Conservation (phyloP, 2,797 vertebrate genomes). For the Helicolenus hilgendorfi region DNA sequence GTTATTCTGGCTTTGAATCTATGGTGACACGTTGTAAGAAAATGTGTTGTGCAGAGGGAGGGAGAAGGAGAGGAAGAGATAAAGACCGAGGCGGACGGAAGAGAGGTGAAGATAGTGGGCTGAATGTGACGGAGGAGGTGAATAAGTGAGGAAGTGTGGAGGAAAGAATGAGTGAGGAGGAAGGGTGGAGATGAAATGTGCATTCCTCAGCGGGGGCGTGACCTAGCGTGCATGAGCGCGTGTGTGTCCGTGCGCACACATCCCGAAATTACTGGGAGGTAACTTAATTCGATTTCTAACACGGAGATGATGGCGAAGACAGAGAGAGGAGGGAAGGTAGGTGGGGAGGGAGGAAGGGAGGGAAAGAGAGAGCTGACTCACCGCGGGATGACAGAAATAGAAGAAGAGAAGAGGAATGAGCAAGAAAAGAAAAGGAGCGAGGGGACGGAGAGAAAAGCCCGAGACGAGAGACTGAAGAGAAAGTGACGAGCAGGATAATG, state of each 20-base stretch:
- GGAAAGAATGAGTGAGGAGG: constrained; percentile 19
- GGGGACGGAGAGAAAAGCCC: constrained; percentile 5
- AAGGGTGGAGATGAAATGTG: constrained; percentile 54
- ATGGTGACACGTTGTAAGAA: not conserved
- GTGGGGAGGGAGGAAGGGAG: constrained; percentile 5
- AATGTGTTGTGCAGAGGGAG: constrained; percentile 1
- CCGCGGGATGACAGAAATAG: constrained; percentile 69
- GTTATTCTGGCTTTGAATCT: constrained; percentile 1
- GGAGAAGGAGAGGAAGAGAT: constrained; percentile 22
- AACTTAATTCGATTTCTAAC: constrained; percentile 68
- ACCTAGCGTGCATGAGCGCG: not conserved
- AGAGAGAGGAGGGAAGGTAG: constrained; percentile 14
- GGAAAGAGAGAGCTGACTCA: constrained; percentile 71
- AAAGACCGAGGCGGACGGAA: constrained; percentile 27
- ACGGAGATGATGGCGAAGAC: constrained; percentile 45
- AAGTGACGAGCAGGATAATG: constrained; percentile 35
- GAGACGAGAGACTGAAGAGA: constrained; percentile 15
- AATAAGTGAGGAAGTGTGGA: constrained; percentile 42
- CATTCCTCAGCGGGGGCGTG: constrained; percentile 73
- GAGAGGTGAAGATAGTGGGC: constrained; percentile 51
- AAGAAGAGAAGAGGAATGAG: constrained; percentile 54
- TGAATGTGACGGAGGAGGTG: constrained; percentile 41
- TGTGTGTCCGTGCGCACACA: not conserved
- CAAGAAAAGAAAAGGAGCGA: constrained; percentile 18
- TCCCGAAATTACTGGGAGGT: constrained; percentile 48